A percentile compares a stretch with the other conserved stretches of the same genome.
phyloP scores from a whole-genome alignment of 1,140 invertebrate genomes.

The Lordiphosa clarofinis region DNA sequence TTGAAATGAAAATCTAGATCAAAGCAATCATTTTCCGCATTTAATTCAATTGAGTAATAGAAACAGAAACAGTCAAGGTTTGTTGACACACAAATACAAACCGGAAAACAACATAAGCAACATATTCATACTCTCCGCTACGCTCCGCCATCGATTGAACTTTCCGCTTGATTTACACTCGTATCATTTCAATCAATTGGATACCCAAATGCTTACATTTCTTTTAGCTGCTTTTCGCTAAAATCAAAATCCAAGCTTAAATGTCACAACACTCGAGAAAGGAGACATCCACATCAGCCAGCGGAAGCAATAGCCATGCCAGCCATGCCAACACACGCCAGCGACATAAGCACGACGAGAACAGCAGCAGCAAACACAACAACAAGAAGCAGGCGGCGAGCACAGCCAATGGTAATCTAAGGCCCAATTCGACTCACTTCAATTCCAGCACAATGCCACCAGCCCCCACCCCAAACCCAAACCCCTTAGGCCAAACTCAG shows the following conservation, averaged over 20 bases:
- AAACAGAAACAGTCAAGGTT: too few relatives aligned
- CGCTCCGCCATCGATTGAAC: too few relatives aligned
- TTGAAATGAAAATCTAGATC: too few relatives aligned
- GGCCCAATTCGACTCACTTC: slow-evolving; percentile 9
- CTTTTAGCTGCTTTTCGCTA: slow-evolving; percentile 20
- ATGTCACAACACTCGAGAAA: slow-evolving; percentile 76
- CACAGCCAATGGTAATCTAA: slow-evolving; percentile 27
- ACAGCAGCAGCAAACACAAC: slow-evolving; percentile 15
- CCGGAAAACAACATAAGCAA: too few relatives aligned
- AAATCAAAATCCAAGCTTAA: slow-evolving; percentile 39
- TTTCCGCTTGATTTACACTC: background rate
- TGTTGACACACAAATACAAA: too few relatives aligned
- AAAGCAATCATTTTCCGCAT: too few relatives aligned
- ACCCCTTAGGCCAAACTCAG: slow-evolving; percentile 9
- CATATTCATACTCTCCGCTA: too few relatives aligned
- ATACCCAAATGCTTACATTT: background rate
- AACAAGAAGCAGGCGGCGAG: slow-evolving; percentile 11
- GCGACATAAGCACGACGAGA: slow-evolving; percentile 36
- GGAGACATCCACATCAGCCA: slow-evolving; percentile 29
- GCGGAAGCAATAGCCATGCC: slow-evolving; percentile 8
- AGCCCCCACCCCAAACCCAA: background rate
- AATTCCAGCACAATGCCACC: slow-evolving; percentile 19
- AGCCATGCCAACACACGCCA: slow-evolving; percentile 42
- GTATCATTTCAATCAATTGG: background rate
- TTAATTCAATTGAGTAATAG: too few relatives aligned